phyloP scores from a whole-genome alignment of 2,797 vertebrate species.

The Notoglanidium macrostoma region DNA sequence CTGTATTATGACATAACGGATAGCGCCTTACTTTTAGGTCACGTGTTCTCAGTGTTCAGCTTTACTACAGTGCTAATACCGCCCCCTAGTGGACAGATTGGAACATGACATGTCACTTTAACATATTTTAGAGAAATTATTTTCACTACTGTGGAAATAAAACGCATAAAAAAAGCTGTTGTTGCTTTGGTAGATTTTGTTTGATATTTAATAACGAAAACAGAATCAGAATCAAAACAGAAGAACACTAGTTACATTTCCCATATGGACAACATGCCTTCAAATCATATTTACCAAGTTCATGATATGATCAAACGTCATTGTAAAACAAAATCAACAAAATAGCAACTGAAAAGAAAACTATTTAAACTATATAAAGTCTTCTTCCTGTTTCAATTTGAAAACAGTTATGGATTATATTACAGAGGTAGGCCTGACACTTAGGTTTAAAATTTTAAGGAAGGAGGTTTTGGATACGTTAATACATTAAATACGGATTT shows the following conservation, averaged over 20 bases:
- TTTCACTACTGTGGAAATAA: not conserved
- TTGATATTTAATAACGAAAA: not conserved
- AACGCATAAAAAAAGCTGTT: not conserved
- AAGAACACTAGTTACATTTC: not conserved
- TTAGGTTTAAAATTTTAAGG: not conserved
- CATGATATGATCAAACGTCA: not conserved
- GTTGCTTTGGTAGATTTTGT: not conserved
- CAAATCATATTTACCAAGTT: not conserved
- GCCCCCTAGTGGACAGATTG: conserved; percentile 49
- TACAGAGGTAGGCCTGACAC: not conserved
- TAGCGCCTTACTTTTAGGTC: not conserved
- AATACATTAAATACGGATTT: not conserved
- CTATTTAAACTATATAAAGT: not conserved
- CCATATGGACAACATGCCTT: not conserved
- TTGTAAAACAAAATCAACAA: not conserved
- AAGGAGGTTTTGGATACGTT: not conserved
- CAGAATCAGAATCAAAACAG: not conserved
- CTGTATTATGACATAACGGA: not conserved
- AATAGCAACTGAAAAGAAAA: not conserved
- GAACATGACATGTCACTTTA: not conserved
- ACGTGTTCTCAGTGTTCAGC: not conserved
- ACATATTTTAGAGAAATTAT: not conserved
- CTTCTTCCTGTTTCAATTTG: not conserved
- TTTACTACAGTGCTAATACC: conserved; percentile 32
- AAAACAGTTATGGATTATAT: not conserved